Base-by-base conservation (phyloP, 2,113 vertebrate species). In the Carlito syrichta region DNA sequence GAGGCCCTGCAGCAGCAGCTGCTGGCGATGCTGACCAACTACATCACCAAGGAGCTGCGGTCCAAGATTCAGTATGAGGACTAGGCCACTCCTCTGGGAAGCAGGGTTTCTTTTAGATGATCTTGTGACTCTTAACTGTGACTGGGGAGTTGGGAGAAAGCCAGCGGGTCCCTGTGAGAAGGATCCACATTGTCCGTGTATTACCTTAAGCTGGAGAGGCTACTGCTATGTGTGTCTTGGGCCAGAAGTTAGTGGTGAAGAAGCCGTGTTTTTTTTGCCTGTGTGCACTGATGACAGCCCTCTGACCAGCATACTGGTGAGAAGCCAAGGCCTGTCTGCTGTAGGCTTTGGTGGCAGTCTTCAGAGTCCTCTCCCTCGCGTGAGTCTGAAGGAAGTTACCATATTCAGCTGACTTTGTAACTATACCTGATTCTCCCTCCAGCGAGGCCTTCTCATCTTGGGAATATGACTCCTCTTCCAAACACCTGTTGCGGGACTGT, bases 1-100 rank as follows among this genome's bases (percentile, higher is more conserved):
- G 43, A 98, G 45, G 17, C 86, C 1, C 87, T 99, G 8, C 98
- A 99, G 79, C 98, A 99, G 90, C 98, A 98, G 94, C 85, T 99
- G 79, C 66, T 97, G 8, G 96, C 91, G 0, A 97, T 99, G 35
- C 93, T 99, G 50, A 83, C 97, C 1, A 98, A 17, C 97, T 99
- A 98, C 30, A 19, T 99, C 94, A 96, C 98, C 5, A 99, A 97
- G 16, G 98, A 99, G 83, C 98, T 99, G 14, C 97, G 35, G 68
- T 99, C 99, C 0, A 97, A 99, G 38, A 95, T 99, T 54, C 97
- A 83, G 7, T 99, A 99, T 0, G 62, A 56, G 0, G 98, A 99
- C 83, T 99, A 98, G 97, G 82, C 62, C 2, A 11, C 58, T 32
- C 2, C 22, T 71, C 32, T 3, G 5, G n/a, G 48, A 87, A 32